A percentile compares a stretch with the other conserved stretches of the same genome.
phyloP scores from a whole-genome alignment of 2,113 vertebrate genomes.

The Nibea coibor region DNA sequence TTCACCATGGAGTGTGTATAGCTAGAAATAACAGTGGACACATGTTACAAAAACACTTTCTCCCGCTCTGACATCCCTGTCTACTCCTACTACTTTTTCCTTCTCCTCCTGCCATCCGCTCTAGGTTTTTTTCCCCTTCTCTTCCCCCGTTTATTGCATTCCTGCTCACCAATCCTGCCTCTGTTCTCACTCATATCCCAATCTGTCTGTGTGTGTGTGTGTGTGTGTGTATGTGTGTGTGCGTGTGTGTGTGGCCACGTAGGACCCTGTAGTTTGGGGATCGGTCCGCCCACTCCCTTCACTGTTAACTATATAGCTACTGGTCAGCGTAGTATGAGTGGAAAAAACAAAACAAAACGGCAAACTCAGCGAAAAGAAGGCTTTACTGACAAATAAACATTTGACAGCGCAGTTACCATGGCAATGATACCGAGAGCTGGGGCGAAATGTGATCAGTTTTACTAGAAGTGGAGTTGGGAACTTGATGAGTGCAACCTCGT shows the following conservation, averaged over 20 bases:
- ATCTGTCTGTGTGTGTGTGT: conserved; percentile 53
- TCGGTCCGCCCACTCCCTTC: conserved; percentile 55
- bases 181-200: conserved; percentile 56
- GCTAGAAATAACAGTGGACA: conserved; percentile 21
- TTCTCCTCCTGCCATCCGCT: conserved; percentile 47
- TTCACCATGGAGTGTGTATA: not conserved
- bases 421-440: conserved; percentile 32
- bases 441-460: conserved; percentile 46
- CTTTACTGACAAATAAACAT: conserved; percentile 33
- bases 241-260: conserved; percentile 64
- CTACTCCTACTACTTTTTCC: conserved; percentile 63
- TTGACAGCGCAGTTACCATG: conserved; percentile 48
- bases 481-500: not conserved
- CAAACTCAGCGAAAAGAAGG: not conserved
- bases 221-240: conserved; percentile 20
- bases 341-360: conserved; percentile 19
- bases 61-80: conserved; percentile 43
- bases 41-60: conserved; percentile 49
- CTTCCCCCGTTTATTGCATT: conserved; percentile 63
- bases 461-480: not conserved
- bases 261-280: conserved; percentile 62
- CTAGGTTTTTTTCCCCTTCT: conserved; percentile 15
- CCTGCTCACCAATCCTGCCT: conserved; percentile 65
- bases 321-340: not conserved
- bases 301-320: conserved; percentile 64